Evolutionary conservation across 2,113 vertebrate genomes (phyloP), one percentile per base, ranked within the genome.

Genomic region (Centropristis striata): DNA sequence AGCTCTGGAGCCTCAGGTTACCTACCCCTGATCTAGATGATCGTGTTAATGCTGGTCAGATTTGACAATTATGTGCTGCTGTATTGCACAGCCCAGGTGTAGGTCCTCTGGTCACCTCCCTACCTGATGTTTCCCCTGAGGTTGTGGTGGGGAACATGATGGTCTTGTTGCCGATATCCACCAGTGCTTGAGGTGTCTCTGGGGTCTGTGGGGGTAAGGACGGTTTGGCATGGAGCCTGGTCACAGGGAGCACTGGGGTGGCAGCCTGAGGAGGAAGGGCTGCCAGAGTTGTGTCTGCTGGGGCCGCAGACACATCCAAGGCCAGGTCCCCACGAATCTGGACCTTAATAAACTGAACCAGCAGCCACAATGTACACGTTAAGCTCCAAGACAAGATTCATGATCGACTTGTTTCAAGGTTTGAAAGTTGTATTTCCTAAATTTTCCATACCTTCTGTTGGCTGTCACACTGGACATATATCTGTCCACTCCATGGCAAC

Each of bases 401-500:
- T 55, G n/a, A 50, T 3, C 42, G 53, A 53, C 28, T 50, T 13
- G 25, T 37, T 9, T 16, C 21, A 18, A 58, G 9, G 61, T 15
- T n/a, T 42, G 20, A 18, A 25, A 32, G 32, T 8, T 58, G 4
- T 5, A 36, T 57, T 23, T 63, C 15, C 0, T 0, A 2, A 18
- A 49, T 46, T 14, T 58, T 58, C 1, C 14, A 12, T 95, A 99
- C 98, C 96, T 98, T 98, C 85, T 97, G 96, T 71, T 94, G 94
- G 54, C 90, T 78, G 55, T 96, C 96, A 94, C 96, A 97, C 84
- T 95, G 95, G 51, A 99, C 75, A 73, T 96, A 98, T 60, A 99
- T 93, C 61, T 97, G 93, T 36, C 98, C 98, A 77, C 92, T 97
- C 98, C 98, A 99, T 7, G 98, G 98, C 79, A 98, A 90, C 90